Conservation (phyloP, 2,113 vertebrate genomes). For the Labeo rohita region DNA sequence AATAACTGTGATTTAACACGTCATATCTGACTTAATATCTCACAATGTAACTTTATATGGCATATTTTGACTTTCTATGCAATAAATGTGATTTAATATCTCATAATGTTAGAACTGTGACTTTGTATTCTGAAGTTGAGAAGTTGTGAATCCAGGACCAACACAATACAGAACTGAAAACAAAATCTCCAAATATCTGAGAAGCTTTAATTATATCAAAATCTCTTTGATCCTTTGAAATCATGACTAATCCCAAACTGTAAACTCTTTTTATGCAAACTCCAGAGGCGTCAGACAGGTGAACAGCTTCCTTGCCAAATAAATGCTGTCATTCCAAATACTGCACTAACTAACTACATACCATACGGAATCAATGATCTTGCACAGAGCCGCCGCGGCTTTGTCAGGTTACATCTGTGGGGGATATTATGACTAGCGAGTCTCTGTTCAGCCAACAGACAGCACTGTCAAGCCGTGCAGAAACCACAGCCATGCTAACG, state of each 20-base stretch:
- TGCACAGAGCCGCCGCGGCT: not conserved
- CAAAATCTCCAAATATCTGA: not conserved
- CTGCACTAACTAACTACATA: not conserved
- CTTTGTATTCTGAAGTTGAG: not conserved
- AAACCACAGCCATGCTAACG: constrained; percentile 15
- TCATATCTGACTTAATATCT: not conserved
- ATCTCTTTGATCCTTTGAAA: not conserved
- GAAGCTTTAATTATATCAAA: not conserved
- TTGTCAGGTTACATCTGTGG: constrained; percentile 30
- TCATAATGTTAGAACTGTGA: too few species aligned
- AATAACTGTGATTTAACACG: too few species aligned
- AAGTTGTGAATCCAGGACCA: not conserved
- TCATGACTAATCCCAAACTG: not conserved
- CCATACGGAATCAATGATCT: constrained; percentile 16
- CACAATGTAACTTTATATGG: not conserved
- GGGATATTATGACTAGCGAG: constrained; percentile 1
- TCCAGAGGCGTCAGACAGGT: not conserved
- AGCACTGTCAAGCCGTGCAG: not conserved
- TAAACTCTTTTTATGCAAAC: not conserved
- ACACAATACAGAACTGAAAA: not conserved
- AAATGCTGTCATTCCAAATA: constrained; percentile 1
- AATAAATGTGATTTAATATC: too few species aligned
- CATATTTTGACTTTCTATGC: too few species aligned
- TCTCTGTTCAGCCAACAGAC: constrained; percentile 20
- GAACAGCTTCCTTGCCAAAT: not conserved